Conservation (phyloP, 2,797 vertebrate genomes). For the Hypotaenidia philippensis region DNA sequence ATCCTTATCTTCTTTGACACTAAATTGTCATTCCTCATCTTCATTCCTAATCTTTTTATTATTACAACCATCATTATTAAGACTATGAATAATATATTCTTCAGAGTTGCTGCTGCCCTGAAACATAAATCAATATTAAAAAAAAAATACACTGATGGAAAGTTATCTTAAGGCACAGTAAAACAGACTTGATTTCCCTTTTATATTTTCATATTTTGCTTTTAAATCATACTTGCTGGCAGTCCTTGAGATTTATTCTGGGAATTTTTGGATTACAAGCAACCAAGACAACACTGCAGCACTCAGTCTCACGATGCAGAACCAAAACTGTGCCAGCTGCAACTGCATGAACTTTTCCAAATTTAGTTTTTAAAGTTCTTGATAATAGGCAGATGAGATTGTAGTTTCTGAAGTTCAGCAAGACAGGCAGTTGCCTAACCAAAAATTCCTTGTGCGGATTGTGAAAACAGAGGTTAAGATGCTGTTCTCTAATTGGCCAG, state of each 20-base stretch:
- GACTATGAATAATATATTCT: not conserved
- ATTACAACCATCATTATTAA: not conserved
- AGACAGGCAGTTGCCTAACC: not conserved
- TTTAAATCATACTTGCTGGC: conserved; percentile 6
- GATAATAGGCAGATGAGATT: not conserved
- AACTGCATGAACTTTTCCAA: not conserved
- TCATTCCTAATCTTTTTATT: not conserved
- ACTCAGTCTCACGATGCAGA: not conserved
- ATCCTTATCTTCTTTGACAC: not conserved
- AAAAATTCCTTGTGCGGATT: not conserved
- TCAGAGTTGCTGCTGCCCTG: not conserved
- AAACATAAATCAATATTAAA: not conserved
- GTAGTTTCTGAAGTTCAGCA: not conserved
- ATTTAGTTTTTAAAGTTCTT: not conserved
- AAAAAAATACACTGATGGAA: not conserved
- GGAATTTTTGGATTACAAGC: not conserved
- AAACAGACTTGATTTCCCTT: not conserved
- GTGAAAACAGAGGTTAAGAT: not conserved
- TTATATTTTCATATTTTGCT: not conserved
- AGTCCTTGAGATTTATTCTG: not conserved
- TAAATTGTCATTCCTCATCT: not conserved
- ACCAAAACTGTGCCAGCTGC: not conserved
- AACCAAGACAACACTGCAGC: not conserved
- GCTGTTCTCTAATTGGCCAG: not conserved
- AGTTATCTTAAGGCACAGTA: not conserved